phyloP scores from a whole-genome alignment of 2,113 vertebrate species.

The Chrysemys picta region DNA sequence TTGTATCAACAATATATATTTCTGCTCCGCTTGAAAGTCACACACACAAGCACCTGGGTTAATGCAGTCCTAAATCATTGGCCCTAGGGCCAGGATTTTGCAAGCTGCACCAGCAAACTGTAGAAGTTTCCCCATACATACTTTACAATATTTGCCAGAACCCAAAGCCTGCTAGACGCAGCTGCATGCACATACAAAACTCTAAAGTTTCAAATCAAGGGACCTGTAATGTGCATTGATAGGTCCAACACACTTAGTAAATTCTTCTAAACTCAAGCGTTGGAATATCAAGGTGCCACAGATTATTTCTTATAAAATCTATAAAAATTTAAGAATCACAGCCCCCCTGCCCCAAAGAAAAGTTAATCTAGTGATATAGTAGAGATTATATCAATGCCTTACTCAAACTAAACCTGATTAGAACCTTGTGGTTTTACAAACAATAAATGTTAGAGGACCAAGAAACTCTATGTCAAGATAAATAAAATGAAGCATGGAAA shows the following conservation, averaged over 20 bases:
- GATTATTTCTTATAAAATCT: accelerated
- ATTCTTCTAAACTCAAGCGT: not conserved
- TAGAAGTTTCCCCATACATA: not conserved
- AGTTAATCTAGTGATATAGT: not conserved
- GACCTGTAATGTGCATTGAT: not conserved
- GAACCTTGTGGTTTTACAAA: not conserved
- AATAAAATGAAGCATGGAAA: not conserved
- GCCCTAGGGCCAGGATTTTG: not conserved
- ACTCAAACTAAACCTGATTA: not conserved
- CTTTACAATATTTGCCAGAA: not conserved
- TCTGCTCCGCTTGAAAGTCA: not conserved
- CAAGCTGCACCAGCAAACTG: not conserved
- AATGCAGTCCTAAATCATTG: not conserved
- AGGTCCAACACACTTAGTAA: accelerated
- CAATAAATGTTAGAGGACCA: not conserved
- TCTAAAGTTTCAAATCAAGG: not conserved
- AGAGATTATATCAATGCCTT: not conserved
- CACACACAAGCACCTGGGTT: not conserved
- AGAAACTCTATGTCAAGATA: not conserved
- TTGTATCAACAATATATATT: not conserved
- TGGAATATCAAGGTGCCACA: not conserved
- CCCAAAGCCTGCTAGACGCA: not conserved
- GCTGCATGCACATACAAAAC: not conserved
- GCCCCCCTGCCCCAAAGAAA: not conserved
- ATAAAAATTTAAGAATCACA: not conserved